Conservation (phyloP, 1,140 invertebrate species). For the Trachymyrmex cornetzi region DNA sequence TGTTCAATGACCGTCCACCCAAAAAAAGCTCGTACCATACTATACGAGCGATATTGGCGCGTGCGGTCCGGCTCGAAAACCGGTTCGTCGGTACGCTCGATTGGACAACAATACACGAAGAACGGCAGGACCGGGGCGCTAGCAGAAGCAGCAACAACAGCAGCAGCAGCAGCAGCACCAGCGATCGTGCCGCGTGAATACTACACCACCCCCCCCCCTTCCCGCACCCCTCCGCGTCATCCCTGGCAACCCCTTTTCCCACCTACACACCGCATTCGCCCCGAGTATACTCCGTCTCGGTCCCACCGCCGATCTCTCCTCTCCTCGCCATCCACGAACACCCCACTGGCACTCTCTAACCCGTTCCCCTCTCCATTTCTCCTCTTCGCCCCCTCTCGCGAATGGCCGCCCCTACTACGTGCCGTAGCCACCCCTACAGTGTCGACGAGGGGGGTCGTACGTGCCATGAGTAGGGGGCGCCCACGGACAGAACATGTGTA, state of each 20-base stretch:
- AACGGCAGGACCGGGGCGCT: slow-evolving; percentile 70
- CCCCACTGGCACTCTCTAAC: slow-evolving; percentile 57
- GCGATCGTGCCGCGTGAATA: slow-evolving; percentile 78
- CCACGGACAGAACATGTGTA: slow-evolving; percentile 83
- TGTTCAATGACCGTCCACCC: slow-evolving; percentile 56
- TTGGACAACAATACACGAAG: slow-evolving; percentile 79
- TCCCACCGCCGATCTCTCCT: slow-evolving; percentile 53
- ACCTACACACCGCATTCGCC: slow-evolving; percentile 46
- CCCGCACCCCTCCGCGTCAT: background rate
- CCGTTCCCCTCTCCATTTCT: slow-evolving; percentile 63
- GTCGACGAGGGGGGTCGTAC: slow-evolving; percentile 66
- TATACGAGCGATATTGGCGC: slow-evolving; percentile 60
- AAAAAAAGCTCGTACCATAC: slow-evolving; percentile 51
- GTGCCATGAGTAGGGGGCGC: slow-evolving; percentile 72
- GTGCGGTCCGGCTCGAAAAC: slow-evolving; percentile 66
- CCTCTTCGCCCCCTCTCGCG: slow-evolving; percentile 48
- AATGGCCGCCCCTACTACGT: slow-evolving; percentile 75
- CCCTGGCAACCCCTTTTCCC: slow-evolving; percentile 56
- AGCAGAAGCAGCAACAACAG: slow-evolving; percentile 74
- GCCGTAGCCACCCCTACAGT: slow-evolving; percentile 70
- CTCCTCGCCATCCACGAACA: slow-evolving; percentile 62
- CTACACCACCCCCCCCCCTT: slow-evolving; percentile 67
- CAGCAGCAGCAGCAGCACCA: slow-evolving; percentile 75
- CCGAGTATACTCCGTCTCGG: slow-evolving; percentile 68
- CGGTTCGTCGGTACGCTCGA: slow-evolving; percentile 79